These are phyloP conservation scores for Syrrhaptes paradoxus DNA, from an alignment of 2,113 vertebrate genomes.

Conservation along the genomic window DNA sequence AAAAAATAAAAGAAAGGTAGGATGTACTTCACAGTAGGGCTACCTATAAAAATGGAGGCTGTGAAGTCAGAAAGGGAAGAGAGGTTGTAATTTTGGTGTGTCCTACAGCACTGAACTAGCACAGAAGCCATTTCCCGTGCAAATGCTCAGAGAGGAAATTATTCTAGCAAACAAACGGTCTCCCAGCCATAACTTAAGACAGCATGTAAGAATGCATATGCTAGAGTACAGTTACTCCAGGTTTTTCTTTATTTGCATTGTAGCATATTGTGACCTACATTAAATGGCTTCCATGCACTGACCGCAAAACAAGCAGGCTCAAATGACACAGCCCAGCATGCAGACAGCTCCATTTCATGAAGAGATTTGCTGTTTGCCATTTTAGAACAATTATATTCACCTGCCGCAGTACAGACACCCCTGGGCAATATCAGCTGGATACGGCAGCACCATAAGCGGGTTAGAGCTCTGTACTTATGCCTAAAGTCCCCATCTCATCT, in stretches of 20 bases:
- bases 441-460: not conserved
- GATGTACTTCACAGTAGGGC: not conserved
- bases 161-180: not conserved
- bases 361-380: not conserved
- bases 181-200: not conserved
- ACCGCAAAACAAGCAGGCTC: not conserved
- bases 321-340: not conserved
- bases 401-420: not conserved
- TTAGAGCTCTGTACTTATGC: not conserved
- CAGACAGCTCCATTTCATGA: not conserved
- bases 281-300: not conserved
- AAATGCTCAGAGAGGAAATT: not conserved
- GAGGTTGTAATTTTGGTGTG: not conserved
- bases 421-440: not conserved
- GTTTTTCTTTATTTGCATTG: not conserved
- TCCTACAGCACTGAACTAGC: not conserved
- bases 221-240: not conserved
- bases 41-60: not conserved
- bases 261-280: slow-evolving; percentile 19
- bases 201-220: not conserved
- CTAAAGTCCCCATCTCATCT: not conserved
- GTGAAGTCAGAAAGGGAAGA: not conserved
- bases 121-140: not conserved
- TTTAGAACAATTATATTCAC: not conserved
- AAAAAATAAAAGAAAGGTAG: not conserved